Evolutionary conservation across 1,140 invertebrate species (phyloP).

Genomic region (Druon quercuslanigerum): DNA sequence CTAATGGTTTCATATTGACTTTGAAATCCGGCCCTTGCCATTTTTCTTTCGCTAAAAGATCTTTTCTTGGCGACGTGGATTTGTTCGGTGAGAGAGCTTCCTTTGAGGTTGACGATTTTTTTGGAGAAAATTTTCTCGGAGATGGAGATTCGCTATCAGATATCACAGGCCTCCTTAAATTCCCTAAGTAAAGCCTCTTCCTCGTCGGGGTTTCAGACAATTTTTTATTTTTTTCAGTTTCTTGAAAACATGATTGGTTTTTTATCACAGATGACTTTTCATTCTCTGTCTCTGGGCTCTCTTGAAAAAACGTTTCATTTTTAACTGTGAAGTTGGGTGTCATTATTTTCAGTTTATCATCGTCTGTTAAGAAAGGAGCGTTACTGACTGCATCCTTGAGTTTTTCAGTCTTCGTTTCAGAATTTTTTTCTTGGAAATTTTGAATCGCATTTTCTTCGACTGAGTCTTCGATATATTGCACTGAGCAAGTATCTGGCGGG

Average conservation of each 20-base stretch:
- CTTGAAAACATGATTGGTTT: neutral
- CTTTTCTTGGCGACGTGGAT: neutral
- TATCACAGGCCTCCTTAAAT: neutral
- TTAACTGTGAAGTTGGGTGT: neutral
- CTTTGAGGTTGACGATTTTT: neutral
- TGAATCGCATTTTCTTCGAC: neutral
- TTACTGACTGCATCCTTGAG: neutral
- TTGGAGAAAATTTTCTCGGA: neutral
- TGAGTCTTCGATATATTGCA: neutral
- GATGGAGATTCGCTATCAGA: neutral
- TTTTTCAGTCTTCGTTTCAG: neutral
- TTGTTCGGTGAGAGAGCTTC: neutral
- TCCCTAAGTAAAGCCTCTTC: neutral
- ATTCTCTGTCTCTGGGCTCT: neutral
- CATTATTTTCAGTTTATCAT: conserved; percentile 7
- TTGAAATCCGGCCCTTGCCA: conserved; percentile 47
- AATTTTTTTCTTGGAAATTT: neutral
- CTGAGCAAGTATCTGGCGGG: neutral
- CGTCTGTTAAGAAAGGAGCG: neutral
- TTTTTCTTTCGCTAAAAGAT: conserved; percentile 29
- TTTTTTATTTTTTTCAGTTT: neutral
- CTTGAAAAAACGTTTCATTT: neutral
- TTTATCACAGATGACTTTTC: neutral
- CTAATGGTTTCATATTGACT: conserved; percentile 46
- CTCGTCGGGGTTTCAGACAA: neutral